phyloP scores from a whole-genome alignment of 2,797 vertebrate genomes.

The Chloroceryle inda region DNA sequence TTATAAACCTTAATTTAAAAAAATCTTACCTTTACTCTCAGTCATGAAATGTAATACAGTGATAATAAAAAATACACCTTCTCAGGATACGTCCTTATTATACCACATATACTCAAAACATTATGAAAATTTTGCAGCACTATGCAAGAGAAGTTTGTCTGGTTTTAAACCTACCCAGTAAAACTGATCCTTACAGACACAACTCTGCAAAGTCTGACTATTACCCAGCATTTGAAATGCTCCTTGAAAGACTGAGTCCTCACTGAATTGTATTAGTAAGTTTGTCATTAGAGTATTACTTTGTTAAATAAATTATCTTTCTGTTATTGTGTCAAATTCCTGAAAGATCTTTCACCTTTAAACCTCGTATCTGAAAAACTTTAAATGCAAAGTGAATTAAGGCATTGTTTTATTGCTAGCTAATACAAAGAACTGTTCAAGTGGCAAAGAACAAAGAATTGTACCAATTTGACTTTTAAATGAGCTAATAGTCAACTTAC shows the following conservation, averaged over 20 bases:
- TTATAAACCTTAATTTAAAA: background rate
- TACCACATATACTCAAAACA: background rate
- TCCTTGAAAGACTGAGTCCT: background rate
- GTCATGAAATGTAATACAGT: background rate
- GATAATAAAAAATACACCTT: background rate
- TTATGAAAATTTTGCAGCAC: background rate
- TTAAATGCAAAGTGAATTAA: background rate
- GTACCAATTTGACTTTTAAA: background rate
- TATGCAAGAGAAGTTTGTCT: background rate
- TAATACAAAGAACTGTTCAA: slow-evolving; percentile 24
- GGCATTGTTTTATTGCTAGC: slow-evolving; percentile 29
- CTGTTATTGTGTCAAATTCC: background rate
- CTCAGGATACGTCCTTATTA: background rate
- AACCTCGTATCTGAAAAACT: background rate
- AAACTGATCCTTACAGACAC: background rate
- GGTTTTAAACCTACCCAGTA: background rate
- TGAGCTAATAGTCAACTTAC: background rate
- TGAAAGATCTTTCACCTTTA: background rate
- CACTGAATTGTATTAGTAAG: background rate
- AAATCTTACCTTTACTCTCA: slow-evolving; percentile 8
- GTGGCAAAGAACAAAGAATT: background rate
- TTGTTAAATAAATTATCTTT: background rate
- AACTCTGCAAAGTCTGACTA: background rate
- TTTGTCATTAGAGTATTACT: background rate
- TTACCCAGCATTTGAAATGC: background rate